phyloP scores from a whole-genome alignment of 37 sponge, comb jelly and placozoan genomes.

The Diacarnus erythraeanus region DNA sequence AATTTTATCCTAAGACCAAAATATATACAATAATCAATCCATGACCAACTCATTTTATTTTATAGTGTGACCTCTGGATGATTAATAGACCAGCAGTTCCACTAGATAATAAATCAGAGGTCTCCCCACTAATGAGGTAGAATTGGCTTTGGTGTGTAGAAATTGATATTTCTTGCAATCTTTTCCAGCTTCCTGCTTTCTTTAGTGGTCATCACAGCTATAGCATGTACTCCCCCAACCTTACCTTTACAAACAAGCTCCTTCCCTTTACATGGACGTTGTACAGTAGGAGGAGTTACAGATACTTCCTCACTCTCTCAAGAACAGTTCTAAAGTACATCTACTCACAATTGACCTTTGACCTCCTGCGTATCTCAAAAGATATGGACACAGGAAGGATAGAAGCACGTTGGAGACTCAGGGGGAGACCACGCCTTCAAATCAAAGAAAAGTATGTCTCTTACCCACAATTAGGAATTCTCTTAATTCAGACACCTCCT shows the following conservation, averaged over 20 bases:
- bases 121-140: too few relatives aligned
- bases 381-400: conserved; percentile 55
- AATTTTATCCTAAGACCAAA: too few relatives aligned
- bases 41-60: too few relatives aligned
- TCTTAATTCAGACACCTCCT: too few relatives aligned
- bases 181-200: conserved; percentile 53
- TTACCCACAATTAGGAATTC: too few relatives aligned
- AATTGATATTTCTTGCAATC: too few relatives aligned
- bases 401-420: conserved; percentile 65
- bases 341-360: conserved; percentile 12
- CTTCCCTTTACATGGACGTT: not conserved
- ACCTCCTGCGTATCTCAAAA: conserved; percentile 71
- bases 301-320: conserved; percentile 4
- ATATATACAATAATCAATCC: too few relatives aligned
- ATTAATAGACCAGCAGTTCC: too few relatives aligned
- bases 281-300: conserved; percentile 29
- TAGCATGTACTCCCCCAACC: conserved; percentile 35
- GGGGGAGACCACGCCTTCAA: conserved; percentile 25
- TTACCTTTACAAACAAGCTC: conserved; percentile 56
- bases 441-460: conserved; percentile 32
- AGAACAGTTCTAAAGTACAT: not conserved
- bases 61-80: too few relatives aligned
- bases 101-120: not conserved
- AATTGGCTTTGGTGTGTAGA: too few relatives aligned
- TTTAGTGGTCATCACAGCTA: conserved; percentile 63